These are phyloP conservation scores for Bucorvus abyssinicus DNA, from an alignment of 2,797 vertebrate genomes.

Conservation along the genomic window DNA sequence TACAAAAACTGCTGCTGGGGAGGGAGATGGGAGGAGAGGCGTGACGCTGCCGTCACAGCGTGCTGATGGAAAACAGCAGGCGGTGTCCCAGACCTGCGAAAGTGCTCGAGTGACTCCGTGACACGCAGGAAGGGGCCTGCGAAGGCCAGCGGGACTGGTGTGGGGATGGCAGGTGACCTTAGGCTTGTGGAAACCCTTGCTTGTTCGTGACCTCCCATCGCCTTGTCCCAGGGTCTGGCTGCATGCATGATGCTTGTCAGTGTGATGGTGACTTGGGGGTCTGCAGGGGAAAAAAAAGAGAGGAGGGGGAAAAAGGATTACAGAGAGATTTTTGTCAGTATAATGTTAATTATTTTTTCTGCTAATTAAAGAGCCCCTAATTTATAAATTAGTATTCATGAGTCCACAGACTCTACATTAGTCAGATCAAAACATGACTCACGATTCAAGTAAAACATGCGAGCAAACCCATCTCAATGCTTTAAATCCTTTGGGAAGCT, in stretches of 20 bases:
- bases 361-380: not conserved
- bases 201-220: accelerated
- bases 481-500: not conserved
- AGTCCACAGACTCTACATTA: not conserved
- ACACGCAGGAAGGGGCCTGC: not conserved
- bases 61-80: not conserved
- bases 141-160: accelerated
- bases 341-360: not conserved
- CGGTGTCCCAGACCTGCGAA: accelerated
- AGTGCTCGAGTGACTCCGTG: not conserved
- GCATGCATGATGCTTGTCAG: accelerated
- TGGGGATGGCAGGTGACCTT: accelerated
- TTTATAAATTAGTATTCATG: not conserved
- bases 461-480: not conserved
- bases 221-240: not conserved
- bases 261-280: not conserved
- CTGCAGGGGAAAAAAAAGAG: accelerated
- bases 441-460: accelerated
- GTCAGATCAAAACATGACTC: not conserved
- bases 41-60: accelerated
- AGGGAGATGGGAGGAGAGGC: accelerated
- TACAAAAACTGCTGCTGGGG: accelerated
- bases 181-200: not conserved
- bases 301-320: no score
- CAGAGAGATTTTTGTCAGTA: not conserved